Evolutionary conservation across 2,113 vertebrate genomes (phyloP).

Genomic region (Scalopus aquaticus): DNA sequence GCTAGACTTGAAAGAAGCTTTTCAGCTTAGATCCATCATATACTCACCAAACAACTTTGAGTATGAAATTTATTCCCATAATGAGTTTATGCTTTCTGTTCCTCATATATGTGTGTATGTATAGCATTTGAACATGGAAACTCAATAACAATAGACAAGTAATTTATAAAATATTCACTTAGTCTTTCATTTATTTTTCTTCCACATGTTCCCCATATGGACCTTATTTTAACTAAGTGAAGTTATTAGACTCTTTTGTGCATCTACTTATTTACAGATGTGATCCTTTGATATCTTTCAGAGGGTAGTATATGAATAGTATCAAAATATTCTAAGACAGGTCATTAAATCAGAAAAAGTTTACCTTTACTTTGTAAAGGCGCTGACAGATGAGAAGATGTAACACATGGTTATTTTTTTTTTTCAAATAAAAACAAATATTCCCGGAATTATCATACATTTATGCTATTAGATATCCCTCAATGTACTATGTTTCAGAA

Average conservation of each 20-base stretch:
- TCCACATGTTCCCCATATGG: background rate
- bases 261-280: slow-evolving; percentile 4
- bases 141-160: background rate
- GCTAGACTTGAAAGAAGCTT: background rate
- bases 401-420: background rate
- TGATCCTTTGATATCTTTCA: slow-evolving; percentile 16
- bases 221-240: background rate
- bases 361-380: background rate
- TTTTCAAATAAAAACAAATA: background rate
- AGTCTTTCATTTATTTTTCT: background rate
- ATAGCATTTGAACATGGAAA: background rate
- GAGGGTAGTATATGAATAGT: background rate
- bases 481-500: background rate
- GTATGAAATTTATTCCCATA: slow-evolving; percentile 16
- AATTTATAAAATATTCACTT: background rate
- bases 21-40: background rate
- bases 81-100: background rate
- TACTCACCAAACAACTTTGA: background rate
- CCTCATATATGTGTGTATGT: background rate
- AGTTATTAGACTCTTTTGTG: background rate
- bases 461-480: background rate
- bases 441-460: background rate
- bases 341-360: background rate
- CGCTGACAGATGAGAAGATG: background rate
- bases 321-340: background rate